A percentile compares a stretch with the other conserved stretches of the same genome.
phyloP scores from a whole-genome alignment of 2,113 vertebrate genomes.

The pig (Sus scrofa) region T2T-Sscrofa CM000812.6:145301501-145302000 shows the following conservation, averaged over 20 bases:
- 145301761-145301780: neutral
- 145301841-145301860: neutral
- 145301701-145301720: neutral
- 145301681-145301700: neutral
- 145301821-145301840: neutral
- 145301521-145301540: neutral
- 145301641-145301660: neutral
- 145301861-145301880: neutral
- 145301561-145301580: neutral
- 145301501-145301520: neutral
- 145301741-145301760: neutral
- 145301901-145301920: neutral
- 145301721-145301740: neutral
- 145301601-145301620: neutral
- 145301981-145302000: constrained; percentile 1
- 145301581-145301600: neutral
- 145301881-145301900: neutral
- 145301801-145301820: neutral
- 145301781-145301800: neutral
- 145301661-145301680: neutral
- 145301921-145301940: neutral
- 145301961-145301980: neutral
- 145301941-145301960: neutral
- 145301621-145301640: neutral
- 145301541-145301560: neutral